These are phyloP conservation scores for Octopus sinensis DNA, from an alignment of 1,140 invertebrate genomes.

Conservation along the genomic window DNA sequence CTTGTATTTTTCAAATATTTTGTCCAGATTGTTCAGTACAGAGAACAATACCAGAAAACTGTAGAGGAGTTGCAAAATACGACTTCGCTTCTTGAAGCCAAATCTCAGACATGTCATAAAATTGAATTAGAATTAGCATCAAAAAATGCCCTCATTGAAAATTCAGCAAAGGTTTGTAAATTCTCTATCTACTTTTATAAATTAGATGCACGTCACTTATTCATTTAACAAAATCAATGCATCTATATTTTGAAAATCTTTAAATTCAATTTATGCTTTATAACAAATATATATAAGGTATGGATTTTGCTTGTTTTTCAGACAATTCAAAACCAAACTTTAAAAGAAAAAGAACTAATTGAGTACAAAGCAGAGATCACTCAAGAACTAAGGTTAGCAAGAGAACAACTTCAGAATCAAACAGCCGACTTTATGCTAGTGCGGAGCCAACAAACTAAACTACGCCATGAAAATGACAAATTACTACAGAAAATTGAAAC, in stretches of 20 bases:
- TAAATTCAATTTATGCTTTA: too few species aligned
- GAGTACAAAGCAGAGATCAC: not conserved
- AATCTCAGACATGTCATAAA: not conserved
- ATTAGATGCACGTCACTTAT: too few species aligned
- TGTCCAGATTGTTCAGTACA: not conserved
- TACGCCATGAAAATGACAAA: not conserved
- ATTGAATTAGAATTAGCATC: not conserved
- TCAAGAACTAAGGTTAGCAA: not conserved
- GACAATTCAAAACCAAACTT: not conserved
- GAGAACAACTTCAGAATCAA: conserved; percentile 5
- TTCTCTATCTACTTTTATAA: not conserved
- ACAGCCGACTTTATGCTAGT: not conserved
- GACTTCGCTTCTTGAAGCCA: not conserved
- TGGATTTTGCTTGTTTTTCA: not conserved
- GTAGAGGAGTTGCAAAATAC: not conserved
- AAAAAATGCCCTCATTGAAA: not conserved
- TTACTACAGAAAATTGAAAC: not conserved
- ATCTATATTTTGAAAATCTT: too few species aligned
- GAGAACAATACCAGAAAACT: not conserved
- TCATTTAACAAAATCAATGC: too few species aligned
- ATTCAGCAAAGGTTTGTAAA: not conserved
- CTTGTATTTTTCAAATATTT: too few species aligned
- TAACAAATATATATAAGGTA: too few species aligned
- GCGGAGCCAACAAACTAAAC: not conserved
- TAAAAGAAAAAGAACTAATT: not conserved